Evolutionary conservation across 2,113 vertebrate species (phyloP).

Genomic region (Meles meles): DNA sequence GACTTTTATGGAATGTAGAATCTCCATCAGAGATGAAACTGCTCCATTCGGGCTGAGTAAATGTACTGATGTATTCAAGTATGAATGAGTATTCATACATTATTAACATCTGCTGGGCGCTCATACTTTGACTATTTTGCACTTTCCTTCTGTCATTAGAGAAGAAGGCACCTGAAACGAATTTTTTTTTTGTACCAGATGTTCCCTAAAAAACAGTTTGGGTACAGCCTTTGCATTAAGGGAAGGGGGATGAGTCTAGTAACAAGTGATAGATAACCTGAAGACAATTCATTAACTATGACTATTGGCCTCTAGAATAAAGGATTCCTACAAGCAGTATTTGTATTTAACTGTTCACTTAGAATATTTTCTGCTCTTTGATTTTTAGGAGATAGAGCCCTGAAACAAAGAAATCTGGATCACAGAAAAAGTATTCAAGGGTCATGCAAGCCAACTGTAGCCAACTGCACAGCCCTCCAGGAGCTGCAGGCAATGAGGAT

Average conservation of each 20-base stretch:
- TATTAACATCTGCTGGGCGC: background rate
- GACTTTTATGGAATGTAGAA: background rate
- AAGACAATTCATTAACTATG: background rate
- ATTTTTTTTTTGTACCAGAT: background rate
- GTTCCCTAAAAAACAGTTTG: conserved; percentile 16
- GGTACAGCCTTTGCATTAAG: background rate
- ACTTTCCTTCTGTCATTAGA: background rate
- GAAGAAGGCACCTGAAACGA: background rate
- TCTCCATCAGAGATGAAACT: background rate
- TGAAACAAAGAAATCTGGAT: conserved; percentile 79
- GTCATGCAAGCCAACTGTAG: conserved; percentile 87
- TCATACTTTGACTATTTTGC: background rate
- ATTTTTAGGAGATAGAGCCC: conserved; percentile 74
- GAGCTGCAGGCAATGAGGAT: conserved; percentile 67
- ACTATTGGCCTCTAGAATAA: background rate
- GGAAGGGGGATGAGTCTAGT: background rate
- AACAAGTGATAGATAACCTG: background rate
- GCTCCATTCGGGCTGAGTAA: background rate
- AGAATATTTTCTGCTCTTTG: background rate
- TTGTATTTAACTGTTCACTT: background rate
- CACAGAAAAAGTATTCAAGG: conserved; percentile 77
- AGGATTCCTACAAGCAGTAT: background rate
- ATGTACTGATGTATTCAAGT: background rate
- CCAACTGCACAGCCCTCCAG: conserved; percentile 79
- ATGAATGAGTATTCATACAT: background rate